Conservation (phyloP, 2,888 invertebrate genomes). For the Drosophila hamatofila region DNA sequence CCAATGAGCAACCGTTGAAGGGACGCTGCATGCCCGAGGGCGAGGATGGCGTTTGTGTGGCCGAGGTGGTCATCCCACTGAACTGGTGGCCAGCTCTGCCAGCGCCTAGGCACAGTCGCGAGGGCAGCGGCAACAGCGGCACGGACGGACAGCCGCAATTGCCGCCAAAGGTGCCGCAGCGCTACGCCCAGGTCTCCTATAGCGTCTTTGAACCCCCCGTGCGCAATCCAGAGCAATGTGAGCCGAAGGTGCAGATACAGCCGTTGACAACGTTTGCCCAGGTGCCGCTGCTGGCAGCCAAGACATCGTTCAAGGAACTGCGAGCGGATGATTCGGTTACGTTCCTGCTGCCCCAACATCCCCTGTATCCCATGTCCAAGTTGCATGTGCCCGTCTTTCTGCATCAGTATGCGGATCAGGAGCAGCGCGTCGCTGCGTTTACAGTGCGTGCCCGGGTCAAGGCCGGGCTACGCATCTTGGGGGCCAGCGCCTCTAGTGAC, state of each 20-base stretch:
- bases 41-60: slow-evolving; percentile 96
- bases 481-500: slow-evolving; percentile 91
- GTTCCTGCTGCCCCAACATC: slow-evolving; percentile 94
- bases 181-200: slow-evolving; percentile 93
- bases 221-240: slow-evolving; percentile 89
- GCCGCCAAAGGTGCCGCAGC: slow-evolving; percentile 88
- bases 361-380: slow-evolving; percentile 94
- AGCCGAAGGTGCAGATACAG: slow-evolving; percentile 91
- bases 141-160: slow-evolving; percentile 9
- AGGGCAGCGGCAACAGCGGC: slow-evolving; percentile 86
- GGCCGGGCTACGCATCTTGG: slow-evolving; percentile 93
- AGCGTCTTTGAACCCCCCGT: slow-evolving; percentile 94
- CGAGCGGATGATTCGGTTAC: slow-evolving; percentile 93
- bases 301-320: slow-evolving; percentile 93
- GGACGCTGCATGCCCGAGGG: slow-evolving; percentile 97
- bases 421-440: slow-evolving; percentile 91
- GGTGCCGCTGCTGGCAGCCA: slow-evolving; percentile 91
- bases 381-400: slow-evolving; percentile 96
- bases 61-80: slow-evolving; percentile 94
- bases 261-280: slow-evolving; percentile 88
- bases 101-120: slow-evolving; percentile 86
- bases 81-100: slow-evolving; percentile 95
- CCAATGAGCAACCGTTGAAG: slow-evolving; percentile 88
- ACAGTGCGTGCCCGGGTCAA: slow-evolving; percentile 96
- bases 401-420: slow-evolving; percentile 89